These are phyloP conservation scores for Pteromalus puparum DNA, from an alignment of 1,140 invertebrate genomes.

Conservation along the genomic window DNA sequence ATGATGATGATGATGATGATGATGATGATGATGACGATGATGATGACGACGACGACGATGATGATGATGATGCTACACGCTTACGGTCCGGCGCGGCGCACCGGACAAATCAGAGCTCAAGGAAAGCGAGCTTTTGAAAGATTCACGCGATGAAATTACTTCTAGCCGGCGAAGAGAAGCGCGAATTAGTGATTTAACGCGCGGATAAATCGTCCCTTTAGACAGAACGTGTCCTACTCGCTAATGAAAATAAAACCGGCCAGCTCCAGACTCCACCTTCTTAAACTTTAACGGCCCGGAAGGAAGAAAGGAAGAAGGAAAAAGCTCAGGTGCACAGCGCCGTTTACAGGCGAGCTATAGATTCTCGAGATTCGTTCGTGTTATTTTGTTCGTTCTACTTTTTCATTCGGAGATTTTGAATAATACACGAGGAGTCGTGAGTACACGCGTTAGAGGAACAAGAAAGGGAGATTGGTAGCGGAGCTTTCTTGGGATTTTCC, in stretches of 20 bases:
- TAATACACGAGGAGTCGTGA: too few relatives aligned
- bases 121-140: neutral
- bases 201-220: conserved; percentile 6
- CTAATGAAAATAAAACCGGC: conserved; percentile 28
- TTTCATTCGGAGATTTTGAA: too few relatives aligned
- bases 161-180: neutral
- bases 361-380: neutral
- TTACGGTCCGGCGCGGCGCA: neutral
- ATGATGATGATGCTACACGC: too few relatives aligned
- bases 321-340: neutral
- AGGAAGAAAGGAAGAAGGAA: neutral
- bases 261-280: neutral
- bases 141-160: neutral
- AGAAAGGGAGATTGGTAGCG: too few relatives aligned
- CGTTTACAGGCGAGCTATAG: conserved; percentile 7
- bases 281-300: conserved; percentile 25
- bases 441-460: too few relatives aligned
- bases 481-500: too few relatives aligned
- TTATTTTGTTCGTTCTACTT: neutral
- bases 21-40: neutral
- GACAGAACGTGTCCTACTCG: neutral
- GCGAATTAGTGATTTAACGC: neutral
- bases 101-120: neutral
- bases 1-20: too few relatives aligned
- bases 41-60: too few relatives aligned